Percentiles rank a stretch among this genome's conserved stretches.
Conservation (phyloP, 2,888 invertebrate genomes). For the Noctua janthe region DNA sequence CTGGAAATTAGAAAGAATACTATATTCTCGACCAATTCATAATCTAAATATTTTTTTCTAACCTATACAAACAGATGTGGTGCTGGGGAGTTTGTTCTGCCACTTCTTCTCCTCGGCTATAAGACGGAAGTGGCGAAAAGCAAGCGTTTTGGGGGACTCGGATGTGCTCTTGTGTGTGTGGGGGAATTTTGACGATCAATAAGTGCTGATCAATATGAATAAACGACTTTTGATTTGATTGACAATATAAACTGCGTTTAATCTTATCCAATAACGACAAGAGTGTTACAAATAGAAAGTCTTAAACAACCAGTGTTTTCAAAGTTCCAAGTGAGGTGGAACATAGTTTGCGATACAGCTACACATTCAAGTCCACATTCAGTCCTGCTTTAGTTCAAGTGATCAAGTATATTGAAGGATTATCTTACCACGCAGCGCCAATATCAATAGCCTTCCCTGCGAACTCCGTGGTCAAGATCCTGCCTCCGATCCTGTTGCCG, state of each 20-base stretch:
- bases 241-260: neutral
- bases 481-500: slow-evolving; percentile 91
- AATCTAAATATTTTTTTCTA: neutral
- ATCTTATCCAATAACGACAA: neutral
- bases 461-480: slow-evolving; percentile 89
- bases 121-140: neutral
- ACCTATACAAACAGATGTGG: neutral
- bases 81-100: neutral
- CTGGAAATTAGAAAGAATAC: slow-evolving; percentile 71
- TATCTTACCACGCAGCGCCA: slow-evolving; percentile 93
- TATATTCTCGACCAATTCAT: neutral
- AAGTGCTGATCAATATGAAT: neutral
- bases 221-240: neutral
- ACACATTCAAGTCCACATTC: neutral
- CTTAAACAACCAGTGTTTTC: neutral
- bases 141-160: neutral
- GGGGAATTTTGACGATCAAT: neutral
- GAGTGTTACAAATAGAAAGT: neutral
- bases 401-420: neutral
- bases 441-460: slow-evolving; percentile 92
- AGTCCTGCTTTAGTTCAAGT: neutral
- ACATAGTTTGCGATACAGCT: neutral
- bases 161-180: no score
- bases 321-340: neutral
- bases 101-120: neutral